Conservation (phyloP, 2,797 vertebrate species). For the Hemitrygon akajei region DNA sequence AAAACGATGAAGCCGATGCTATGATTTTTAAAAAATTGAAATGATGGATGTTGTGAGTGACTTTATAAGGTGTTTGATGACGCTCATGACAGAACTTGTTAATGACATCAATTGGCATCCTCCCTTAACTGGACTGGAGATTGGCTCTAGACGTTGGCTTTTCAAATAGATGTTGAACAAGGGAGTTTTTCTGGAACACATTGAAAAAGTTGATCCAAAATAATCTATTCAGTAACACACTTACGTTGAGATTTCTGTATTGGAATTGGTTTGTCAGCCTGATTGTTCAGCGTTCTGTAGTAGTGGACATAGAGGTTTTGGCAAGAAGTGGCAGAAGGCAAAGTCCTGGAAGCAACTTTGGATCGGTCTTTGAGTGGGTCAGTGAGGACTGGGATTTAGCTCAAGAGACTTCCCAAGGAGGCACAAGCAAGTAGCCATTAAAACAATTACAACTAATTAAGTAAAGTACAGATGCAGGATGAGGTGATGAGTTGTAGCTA, state of each 20-base stretch:
- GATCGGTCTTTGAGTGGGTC: too few relatives aligned
- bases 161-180: background rate
- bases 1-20: too few relatives aligned
- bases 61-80: background rate
- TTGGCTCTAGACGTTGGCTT: background rate
- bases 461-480: too few relatives aligned
- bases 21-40: background rate
- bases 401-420: too few relatives aligned
- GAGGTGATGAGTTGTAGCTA: too few relatives aligned
- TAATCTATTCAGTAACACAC: background rate
- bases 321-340: background rate
- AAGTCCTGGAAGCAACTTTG: too few relatives aligned
- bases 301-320: background rate
- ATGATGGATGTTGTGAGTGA: background rate
- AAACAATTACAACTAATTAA: too few relatives aligned
- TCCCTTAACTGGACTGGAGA: background rate
- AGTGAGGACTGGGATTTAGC: too few relatives aligned
- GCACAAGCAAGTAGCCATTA: too few relatives aligned
- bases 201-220: background rate
- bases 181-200: background rate
- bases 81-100: background rate
- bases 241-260: background rate
- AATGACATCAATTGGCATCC: background rate
- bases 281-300: background rate
- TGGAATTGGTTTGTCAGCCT: background rate